These are phyloP conservation scores for Aratinga solstitialis DNA, from an alignment of 2,797 vertebrate species.

Conservation along the genomic window DNA sequence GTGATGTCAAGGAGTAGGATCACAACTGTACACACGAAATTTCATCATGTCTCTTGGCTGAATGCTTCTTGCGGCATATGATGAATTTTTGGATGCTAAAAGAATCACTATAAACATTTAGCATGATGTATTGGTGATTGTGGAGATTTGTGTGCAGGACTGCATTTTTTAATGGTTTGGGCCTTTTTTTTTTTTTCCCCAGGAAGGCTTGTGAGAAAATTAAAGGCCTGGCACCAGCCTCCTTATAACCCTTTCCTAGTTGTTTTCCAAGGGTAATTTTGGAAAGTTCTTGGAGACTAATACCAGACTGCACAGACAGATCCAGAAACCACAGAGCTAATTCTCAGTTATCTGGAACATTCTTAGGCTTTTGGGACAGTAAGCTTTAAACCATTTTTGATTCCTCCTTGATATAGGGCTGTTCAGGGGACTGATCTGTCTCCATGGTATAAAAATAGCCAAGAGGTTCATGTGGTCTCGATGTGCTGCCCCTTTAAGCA, in stretches of 20 bases:
- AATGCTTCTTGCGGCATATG: not conserved
- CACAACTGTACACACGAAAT: not conserved
- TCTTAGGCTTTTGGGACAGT: not conserved
- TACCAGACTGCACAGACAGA: not conserved
- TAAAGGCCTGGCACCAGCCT: not conserved
- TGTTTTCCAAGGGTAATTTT: constrained; percentile 1
- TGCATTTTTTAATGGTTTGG: not conserved
- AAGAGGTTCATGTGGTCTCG: not conserved
- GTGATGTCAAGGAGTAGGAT: constrained; percentile 13
- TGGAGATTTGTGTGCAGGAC: not conserved
- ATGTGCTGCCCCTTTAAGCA: not conserved
- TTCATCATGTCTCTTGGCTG: constrained; percentile 14
- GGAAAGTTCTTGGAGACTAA: not conserved
- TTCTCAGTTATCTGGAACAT: not conserved
- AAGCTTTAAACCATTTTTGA: not conserved
- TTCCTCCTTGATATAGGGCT: not conserved
- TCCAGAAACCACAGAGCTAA: not conserved
- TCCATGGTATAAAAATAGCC: not conserved
- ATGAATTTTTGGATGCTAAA: not conserved
- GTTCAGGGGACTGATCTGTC: not conserved
- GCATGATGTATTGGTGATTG: not conserved
- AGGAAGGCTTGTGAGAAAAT: not conserved
- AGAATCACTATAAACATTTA: not conserved
- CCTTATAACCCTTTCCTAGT: not conserved
- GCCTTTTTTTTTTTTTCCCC: not conserved